Base-by-base conservation (phyloP, 2,888 invertebrate genomes). In the Sceliomorpha sp. region DNA sequence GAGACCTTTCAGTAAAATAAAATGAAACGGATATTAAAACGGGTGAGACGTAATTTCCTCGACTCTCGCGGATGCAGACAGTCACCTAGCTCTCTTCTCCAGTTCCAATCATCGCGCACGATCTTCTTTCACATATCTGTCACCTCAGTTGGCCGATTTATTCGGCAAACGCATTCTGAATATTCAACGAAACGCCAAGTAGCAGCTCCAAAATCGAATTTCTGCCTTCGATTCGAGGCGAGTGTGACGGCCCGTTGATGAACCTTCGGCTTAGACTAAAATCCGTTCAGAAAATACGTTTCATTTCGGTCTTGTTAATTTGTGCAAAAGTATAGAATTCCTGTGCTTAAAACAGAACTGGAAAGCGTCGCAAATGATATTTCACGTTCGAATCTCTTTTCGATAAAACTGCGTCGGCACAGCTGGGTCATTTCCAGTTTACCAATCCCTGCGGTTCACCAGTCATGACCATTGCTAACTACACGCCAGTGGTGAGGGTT, bases 21-120 rank as follows among this genome's bases (percentile, higher is more conserved):
- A 83, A 81, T 79, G 77, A 83, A 82, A 78, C 83, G 82, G 83
- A 83, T 83, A 83, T 83, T 83, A 82, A 83, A 83, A 80, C n/a
- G 78, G 78, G 75, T 72, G 73, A 72, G 72, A 79, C 75, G 77
- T 83, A 80, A 80, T 83, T 83, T 83, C 80, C 82, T 81, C 79
- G 73, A n/a, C n/a, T n/a, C n/a, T n/a, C n/a, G n/a, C n/a, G n/a
- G n/a, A n/a, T n/a, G n/a, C n/a, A n/a, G 64, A 36, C 40, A 34
- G 34, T 42, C 27, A 9, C 36, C 42, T 14, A 20, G 40, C 13
- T 55, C 48, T n/a, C 50, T 15, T 42, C 15, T 20, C 26, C 10
- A 7, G 20, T 40, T 55, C 32, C 56, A 45, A 32, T 68, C 59
- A 31, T 53, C 59, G 50, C 10, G 13, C 34, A 13, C 20, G 48